Evolutionary conservation across 2,797 vertebrate species (phyloP).

Genomic region (Adelosebastes latens): DNA sequence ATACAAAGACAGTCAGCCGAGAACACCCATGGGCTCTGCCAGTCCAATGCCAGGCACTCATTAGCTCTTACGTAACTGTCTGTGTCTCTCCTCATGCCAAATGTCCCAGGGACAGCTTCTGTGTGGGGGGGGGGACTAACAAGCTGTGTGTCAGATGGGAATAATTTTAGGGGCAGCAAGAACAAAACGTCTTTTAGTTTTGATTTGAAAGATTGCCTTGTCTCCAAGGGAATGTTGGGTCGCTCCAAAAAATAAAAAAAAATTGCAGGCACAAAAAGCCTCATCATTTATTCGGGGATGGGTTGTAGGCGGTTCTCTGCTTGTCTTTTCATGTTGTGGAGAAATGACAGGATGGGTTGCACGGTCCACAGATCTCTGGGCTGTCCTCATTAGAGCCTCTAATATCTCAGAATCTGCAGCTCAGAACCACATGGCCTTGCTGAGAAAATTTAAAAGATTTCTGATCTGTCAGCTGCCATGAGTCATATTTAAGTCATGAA

Average conservation of each 20-base stretch:
- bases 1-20: slow-evolving; percentile 40
- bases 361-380: slow-evolving; percentile 46
- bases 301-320: slow-evolving; percentile 42
- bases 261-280: slow-evolving; percentile 55
- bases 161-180: slow-evolving; percentile 53
- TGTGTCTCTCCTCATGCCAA: slow-evolving; percentile 55
- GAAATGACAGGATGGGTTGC: slow-evolving; percentile 43
- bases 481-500: slow-evolving; percentile 49
- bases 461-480: slow-evolving; percentile 48
- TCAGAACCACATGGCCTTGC: slow-evolving; percentile 8
- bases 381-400: slow-evolving; percentile 60
- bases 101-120: slow-evolving; percentile 56
- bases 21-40: slow-evolving; percentile 55
- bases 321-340: slow-evolving; percentile 60
- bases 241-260: slow-evolving; percentile 34
- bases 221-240: slow-evolving; percentile 57
- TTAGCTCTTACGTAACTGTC: slow-evolving; percentile 68
- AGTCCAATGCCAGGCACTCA: slow-evolving; percentile 64
- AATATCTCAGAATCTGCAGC: slow-evolving; percentile 39
- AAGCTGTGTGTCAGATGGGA: slow-evolving; percentile 58
- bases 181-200: slow-evolving; percentile 67
- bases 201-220: slow-evolving; percentile 66
- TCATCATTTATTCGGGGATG: slow-evolving; percentile 55
- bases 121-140: slow-evolving; percentile 34
- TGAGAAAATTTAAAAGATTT: slow-evolving; percentile 32